A percentile compares a stretch with the other conserved stretches of the same genome.
Conservation (phyloP, 2,113 vertebrate species). For the Chaetorhynchus papuensis region DNA sequence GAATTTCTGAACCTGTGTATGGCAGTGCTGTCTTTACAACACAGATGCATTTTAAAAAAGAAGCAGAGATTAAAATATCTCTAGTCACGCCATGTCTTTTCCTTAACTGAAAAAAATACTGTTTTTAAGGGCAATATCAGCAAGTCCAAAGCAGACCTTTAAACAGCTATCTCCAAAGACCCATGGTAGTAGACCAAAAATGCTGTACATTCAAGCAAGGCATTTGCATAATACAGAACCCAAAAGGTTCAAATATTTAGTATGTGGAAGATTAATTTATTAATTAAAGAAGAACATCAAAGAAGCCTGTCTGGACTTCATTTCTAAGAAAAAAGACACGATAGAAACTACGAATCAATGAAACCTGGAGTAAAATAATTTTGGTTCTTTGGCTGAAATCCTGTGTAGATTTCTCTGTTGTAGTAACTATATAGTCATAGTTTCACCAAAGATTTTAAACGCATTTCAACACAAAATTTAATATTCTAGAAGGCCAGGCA, state of each 20-base stretch:
- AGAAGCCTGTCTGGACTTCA: rapidly evolving
- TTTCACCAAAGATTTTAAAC: rapidly evolving
- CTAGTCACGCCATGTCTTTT: background rate
- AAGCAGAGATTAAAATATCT: background rate
- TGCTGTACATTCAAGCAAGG: background rate
- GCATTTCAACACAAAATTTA: background rate
- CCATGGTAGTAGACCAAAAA: rapidly evolving
- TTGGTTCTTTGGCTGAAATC: background rate
- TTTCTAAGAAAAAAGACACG: rapidly evolving
- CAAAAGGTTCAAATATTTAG: background rate
- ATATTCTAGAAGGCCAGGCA: too few relatives aligned
- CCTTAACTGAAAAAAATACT: background rate
- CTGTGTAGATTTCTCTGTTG: rapidly evolving
- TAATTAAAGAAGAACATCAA: background rate
- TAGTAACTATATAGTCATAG: rapidly evolving
- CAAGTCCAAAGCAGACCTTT: background rate
- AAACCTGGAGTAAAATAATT: rapidly evolving
- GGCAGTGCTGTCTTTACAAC: background rate
- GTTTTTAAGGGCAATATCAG: background rate
- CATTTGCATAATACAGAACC: rapidly evolving
- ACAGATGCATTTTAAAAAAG: background rate
- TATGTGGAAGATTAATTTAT: rapidly evolving
- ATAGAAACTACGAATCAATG: background rate
- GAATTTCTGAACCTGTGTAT: background rate
- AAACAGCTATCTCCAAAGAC: background rate